Conservation (phyloP, 2,888 invertebrate species). For the Microplitis manilae region DNA sequence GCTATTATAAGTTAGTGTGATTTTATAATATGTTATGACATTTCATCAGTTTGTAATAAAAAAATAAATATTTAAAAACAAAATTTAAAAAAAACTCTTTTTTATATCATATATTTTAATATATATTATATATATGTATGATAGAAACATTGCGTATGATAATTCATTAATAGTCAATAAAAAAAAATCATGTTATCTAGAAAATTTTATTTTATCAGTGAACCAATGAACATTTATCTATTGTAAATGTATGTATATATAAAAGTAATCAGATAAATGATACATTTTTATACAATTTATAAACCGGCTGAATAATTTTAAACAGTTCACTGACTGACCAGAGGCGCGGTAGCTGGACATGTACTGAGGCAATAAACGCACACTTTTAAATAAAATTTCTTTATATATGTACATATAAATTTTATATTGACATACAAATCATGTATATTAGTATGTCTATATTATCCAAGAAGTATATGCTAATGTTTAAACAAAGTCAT, state of each 20-base stretch:
- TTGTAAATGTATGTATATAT: slow-evolving; percentile 13
- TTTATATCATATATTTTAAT: neutral
- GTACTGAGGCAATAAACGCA: neutral
- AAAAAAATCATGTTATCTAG: neutral
- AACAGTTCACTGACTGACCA: slow-evolving; percentile 41
- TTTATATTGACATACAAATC: slow-evolving; percentile 7
- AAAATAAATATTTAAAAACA: neutral
- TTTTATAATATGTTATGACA: neutral
- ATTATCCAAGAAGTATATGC: slow-evolving; percentile 9
- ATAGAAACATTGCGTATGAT: neutral
- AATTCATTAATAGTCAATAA: neutral
- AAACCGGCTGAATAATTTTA: slow-evolving; percentile 45
- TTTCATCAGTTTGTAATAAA: neutral
- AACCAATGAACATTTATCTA: slow-evolving; percentile 12
- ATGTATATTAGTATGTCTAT: neutral
- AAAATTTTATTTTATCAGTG: neutral
- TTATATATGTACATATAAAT: slow-evolving; percentile 15
- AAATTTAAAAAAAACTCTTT: neutral
- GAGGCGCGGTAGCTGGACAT: neutral
- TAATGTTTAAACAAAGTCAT: slow-evolving; percentile 39
- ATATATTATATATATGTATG: neutral
- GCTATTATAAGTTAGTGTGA: neutral
- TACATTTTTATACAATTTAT: neutral
- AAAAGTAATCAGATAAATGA: slow-evolving; percentile 25
- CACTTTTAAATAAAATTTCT: slow-evolving; percentile 1